phyloP scores from a whole-genome alignment of 2,888 invertebrate genomes.

The Epiblema foenella region DNA sequence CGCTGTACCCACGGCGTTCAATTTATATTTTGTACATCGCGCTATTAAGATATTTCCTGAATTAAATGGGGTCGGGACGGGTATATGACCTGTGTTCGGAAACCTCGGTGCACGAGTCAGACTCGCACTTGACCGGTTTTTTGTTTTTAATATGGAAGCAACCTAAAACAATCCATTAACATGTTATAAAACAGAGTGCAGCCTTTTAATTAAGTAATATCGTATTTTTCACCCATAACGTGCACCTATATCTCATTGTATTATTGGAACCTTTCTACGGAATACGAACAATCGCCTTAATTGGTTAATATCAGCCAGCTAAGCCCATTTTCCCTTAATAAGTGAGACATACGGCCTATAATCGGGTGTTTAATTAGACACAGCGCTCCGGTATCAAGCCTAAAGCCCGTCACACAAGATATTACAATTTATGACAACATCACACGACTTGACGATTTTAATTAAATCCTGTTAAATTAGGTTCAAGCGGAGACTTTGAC shows the following conservation, averaged over 20 bases:
- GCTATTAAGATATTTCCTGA: no score
- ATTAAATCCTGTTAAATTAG: conserved; percentile 40
- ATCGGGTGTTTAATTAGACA: conserved; percentile 33
- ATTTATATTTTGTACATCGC: no score
- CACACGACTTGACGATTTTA: conserved; percentile 39
- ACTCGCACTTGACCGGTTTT: no score
- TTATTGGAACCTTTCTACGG: conserved; percentile 4
- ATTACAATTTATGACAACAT: conserved; percentile 40
- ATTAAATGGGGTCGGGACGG: no score
- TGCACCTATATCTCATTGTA: neutral
- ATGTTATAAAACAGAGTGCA: neutral
- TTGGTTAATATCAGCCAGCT: conserved; percentile 9
- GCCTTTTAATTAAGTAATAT: neutral
- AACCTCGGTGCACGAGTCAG: no score
- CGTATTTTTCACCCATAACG: neutral
- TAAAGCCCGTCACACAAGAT: conserved; percentile 34
- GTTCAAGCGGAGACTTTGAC: conserved; percentile 32
- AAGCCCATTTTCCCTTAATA: conserved; percentile 22
- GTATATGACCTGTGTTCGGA: no score
- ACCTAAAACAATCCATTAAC: neutral
- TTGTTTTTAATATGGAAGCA: no score
- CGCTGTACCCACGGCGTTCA: no score
- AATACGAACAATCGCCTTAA: conserved; percentile 18
- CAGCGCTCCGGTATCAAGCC: neutral
- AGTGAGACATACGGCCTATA: conserved; percentile 6